Percentiles rank a stretch among this genome's conserved stretches.
Evolutionary conservation across 2,797 vertebrate genomes (phyloP).

Genomic region (Orestias chungarensis): DNA sequence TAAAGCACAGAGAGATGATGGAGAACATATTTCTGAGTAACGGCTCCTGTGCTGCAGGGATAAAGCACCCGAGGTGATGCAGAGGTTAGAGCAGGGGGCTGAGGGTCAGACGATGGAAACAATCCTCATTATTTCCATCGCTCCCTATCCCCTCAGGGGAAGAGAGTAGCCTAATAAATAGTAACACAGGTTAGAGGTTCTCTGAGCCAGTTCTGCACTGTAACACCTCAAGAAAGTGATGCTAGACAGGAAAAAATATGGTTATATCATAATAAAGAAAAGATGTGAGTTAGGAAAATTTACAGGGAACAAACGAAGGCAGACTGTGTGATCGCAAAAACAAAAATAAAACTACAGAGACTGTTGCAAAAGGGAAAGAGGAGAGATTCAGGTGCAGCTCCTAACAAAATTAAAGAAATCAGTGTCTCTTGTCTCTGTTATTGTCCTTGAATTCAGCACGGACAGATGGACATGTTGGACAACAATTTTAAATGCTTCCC

Average conservation of each 20-base stretch:
- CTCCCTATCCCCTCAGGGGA: slow-evolving; percentile 8
- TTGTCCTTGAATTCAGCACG: too few relatives aligned
- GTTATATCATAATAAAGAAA: too few relatives aligned
- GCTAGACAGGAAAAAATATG: slow-evolving; percentile 3
- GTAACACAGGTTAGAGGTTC: slow-evolving; percentile 48
- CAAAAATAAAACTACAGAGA: too few relatives aligned
- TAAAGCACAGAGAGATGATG: slow-evolving; percentile 18
- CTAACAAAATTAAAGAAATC: too few relatives aligned
- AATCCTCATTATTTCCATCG: slow-evolving; percentile 45
- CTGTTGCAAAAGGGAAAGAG: too few relatives aligned
- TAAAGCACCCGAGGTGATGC: slow-evolving; percentile 45
- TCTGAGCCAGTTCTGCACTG: slow-evolving; percentile 28
- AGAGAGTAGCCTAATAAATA: slow-evolving; percentile 40
- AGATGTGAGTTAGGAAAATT: too few relatives aligned
- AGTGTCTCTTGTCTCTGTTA: too few relatives aligned
- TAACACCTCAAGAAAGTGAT: neutral
- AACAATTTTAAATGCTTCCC: too few relatives aligned
- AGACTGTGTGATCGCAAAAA: too few relatives aligned
- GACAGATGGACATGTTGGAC: too few relatives aligned
- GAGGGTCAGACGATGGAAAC: slow-evolving; percentile 8
- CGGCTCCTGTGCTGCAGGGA: slow-evolving; percentile 41
- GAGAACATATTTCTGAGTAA: slow-evolving; percentile 60
- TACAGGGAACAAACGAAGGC: too few relatives aligned
- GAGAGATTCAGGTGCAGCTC: too few relatives aligned
- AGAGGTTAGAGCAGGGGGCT: slow-evolving; percentile 48